Evolutionary conservation across 2,888 invertebrate genomes (phyloP), one percentile per base, ranked within the genome.

Genomic region (Tetanocera ferruginea): DNA sequence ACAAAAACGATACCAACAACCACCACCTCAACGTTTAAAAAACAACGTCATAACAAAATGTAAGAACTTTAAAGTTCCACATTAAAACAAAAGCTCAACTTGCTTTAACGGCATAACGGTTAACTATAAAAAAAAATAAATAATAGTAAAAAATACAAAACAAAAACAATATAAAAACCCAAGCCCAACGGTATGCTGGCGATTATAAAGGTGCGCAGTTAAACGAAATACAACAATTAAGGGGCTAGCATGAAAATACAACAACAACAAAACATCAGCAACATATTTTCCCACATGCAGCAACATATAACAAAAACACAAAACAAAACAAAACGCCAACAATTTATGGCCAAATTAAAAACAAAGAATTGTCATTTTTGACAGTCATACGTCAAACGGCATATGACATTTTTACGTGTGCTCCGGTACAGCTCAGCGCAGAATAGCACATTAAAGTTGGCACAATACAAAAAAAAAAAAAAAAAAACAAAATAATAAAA

Each of bases 81-180:
- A 43, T 43, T 3, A 43, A 43, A 43, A 43, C 43, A 43, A 43
- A 43, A 43, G 43, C 43, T 11, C 2, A 11, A 43, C 14, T 14
- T 14, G n/a, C 14, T 66, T 66, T 66, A 37, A 66, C n/a, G 37
- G 49, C 67, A 17, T 67, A 69, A 69, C 49, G 28, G 51, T 51
- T 3, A 14, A 23, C 43, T 3, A 43, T 14, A 11, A 43, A 43
- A 37, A 17, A 49, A 8, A 14, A 25, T 2, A 9, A 17, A 49
- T 19, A 14, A 25, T 2, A 9, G 25, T 17, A n/a, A n/a, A n/a
- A n/a, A n/a, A 25, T 25, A 17, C 3, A 25, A n/a, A 51, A 49
- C 17, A 67, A 6, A 5, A 67, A 43, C 11, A 11, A 43, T 43
- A 43, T 43, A 11, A n/a, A n/a, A n/a, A 2, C 11, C 14, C 11